Base-by-base conservation (phyloP, 2,113 vertebrate genomes). In the Anolis carolinensis region DNA sequence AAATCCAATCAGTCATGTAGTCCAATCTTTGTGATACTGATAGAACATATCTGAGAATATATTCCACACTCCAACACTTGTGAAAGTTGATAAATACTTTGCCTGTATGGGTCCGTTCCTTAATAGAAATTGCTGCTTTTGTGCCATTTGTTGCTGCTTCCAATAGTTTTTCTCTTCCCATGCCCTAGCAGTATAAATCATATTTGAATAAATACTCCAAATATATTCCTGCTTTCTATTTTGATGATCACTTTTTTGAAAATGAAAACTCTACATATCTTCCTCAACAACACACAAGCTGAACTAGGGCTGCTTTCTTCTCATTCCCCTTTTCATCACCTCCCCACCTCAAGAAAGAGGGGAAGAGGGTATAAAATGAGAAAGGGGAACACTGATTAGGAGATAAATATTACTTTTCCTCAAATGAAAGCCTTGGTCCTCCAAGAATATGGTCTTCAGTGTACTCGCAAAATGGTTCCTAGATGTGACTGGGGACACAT, bases 121-220 rank as follows among this genome's bases (percentile, higher is more conserved):
- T 65, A 65, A 0, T 73, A 86, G 88, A 93, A 93, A 88, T 86
- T 90, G 89, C 89, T 94, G 91, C 72, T 87, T 55, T 89, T 75
- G 92, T 90, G 90, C 83, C 50, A 90, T 3, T 59, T 65, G 84
- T 91, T 93, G 55, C n/a, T 44, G 68, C 55, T 72, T 85, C 2
- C 65, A 39, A 13, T 7, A 68, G 32, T 0, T 21, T 50, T 86
- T 65, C 39, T 1, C 81, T 68, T 0, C 85, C 0, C 16, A 36
- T 72, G 27, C 86, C 59, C 68, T 83, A n/a, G 23, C 88, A 86
- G 4, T 9, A 90, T 89, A 90, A 59, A 71, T 74, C 7, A 10
- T 20, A 13, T n/a, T 81, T 65, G 71, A 21, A 59, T 1, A 65
- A 25, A 32, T 78, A 32, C 21, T 78, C 90, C 25, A 39, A 2